phyloP scores from a whole-genome alignment of 1,140 invertebrate species.

The Papilio polytes region DNA sequence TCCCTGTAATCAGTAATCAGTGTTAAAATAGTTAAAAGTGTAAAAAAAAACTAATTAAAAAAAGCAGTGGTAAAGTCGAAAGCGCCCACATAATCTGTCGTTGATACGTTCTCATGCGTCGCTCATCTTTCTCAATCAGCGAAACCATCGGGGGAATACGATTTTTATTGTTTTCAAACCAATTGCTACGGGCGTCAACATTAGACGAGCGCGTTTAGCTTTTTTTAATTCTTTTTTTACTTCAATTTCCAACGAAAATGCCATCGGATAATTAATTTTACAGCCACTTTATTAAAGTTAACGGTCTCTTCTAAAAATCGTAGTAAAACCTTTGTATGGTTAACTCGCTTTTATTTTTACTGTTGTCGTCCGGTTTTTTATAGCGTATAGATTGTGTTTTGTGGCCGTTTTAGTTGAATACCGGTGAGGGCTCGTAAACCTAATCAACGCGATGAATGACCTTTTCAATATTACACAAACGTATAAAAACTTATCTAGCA shows the following conservation, averaged over 20 bases:
- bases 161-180: conserved; percentile 81
- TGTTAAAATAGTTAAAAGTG: conserved; percentile 41
- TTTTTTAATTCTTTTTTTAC: conserved; percentile 46
- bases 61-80: conserved; percentile 57
- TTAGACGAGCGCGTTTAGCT: conserved; percentile 38
- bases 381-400: conserved; percentile 70
- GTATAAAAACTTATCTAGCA: not conserved
- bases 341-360: conserved; percentile 50
- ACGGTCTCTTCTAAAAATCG: conserved; percentile 62
- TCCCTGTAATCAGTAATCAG: not conserved
- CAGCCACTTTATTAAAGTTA: conserved; percentile 75
- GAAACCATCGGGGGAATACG: conserved; percentile 64
- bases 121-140: conserved; percentile 81
- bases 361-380: conserved; percentile 58
- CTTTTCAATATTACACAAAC: not conserved
- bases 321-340: conserved; percentile 55
- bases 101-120: conserved; percentile 69
- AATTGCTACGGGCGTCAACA: conserved; percentile 63
- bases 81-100: conserved; percentile 61
- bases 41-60: conserved; percentile 41
- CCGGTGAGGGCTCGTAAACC: conserved; percentile 21
- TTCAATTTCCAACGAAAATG: conserved; percentile 57
- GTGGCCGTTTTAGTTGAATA: conserved; percentile 46
- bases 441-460: conserved; percentile 28
- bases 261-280: conserved; percentile 77